Conservation (phyloP, 2,113 vertebrate species). For the Alligator mississippiensis region DNA sequence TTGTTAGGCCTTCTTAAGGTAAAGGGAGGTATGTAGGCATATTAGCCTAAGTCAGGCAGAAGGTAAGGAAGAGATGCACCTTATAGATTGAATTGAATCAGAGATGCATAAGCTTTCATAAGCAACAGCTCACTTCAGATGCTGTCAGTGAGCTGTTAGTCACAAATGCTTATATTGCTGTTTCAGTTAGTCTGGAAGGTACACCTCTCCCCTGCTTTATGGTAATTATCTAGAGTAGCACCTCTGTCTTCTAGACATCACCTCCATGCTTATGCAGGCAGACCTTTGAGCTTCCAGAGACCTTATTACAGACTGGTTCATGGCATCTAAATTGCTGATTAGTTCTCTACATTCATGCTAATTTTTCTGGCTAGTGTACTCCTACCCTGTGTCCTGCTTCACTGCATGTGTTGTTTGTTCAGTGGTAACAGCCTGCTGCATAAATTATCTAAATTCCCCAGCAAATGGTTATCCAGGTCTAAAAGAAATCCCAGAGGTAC, state of each 20-base stretch:
- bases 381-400: rapidly evolving
- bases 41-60: no score
- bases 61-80: no score
- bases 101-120: no score
- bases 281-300: rapidly evolving
- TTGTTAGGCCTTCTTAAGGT: no score
- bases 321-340: rapidly evolving
- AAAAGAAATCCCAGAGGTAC: constrained; percentile 46
- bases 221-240: background rate
- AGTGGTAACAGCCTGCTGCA: constrained; percentile 14
- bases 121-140: no score
- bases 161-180: no score
- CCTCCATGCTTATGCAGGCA: no score
- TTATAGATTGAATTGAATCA: no score
- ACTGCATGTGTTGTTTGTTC: constrained; percentile 27
- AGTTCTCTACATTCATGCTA: background rate
- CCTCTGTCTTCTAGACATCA: background rate
- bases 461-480: constrained; percentile 42
- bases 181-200: no score
- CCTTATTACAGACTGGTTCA: rapidly evolving
- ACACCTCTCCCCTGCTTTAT: background rate
- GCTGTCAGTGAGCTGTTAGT: no score
- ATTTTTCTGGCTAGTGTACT: rapidly evolving
- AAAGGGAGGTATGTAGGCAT: no score
- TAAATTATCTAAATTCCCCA: constrained; percentile 38